phyloP scores from a whole-genome alignment of 1,140 invertebrate species.

The Camponotus vicinus region DNA sequence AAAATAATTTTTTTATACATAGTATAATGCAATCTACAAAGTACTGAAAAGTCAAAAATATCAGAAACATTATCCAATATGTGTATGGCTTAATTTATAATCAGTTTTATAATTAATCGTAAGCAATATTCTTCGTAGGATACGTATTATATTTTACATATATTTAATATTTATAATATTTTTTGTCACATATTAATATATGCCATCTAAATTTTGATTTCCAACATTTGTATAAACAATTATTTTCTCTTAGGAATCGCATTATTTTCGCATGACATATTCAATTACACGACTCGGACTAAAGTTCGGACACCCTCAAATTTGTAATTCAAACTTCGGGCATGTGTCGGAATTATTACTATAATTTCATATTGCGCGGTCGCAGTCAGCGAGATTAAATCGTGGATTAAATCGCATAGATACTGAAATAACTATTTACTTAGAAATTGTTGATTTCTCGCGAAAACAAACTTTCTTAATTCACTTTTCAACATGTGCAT shows the following conservation, averaged over 20 bases:
- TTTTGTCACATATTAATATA: slow-evolving; percentile 3
- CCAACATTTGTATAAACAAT: slow-evolving; percentile 12
- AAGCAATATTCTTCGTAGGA: slow-evolving; percentile 1
- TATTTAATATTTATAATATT: slow-evolving; percentile 21
- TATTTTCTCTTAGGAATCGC: slow-evolving; percentile 15
- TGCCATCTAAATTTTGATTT: slow-evolving; percentile 22
- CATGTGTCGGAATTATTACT: slow-evolving; percentile 45
- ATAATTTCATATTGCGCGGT: slow-evolving; percentile 30
- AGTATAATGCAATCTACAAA: neutral
- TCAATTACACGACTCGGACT: slow-evolving; percentile 24
- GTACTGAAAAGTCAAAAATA: neutral
- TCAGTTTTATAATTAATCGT: neutral
- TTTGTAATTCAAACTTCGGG: slow-evolving; percentile 49
- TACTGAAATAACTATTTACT: neutral
- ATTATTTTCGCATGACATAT: slow-evolving; percentile 37
- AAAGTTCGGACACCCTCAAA: slow-evolving; percentile 38
- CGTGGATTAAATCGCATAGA: slow-evolving; percentile 16
- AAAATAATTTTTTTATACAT: neutral
- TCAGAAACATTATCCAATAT: neutral
- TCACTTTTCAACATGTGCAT: neutral
- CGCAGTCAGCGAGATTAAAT: slow-evolving; percentile 8
- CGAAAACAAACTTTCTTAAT: slow-evolving; percentile 27
- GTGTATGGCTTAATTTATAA: neutral
- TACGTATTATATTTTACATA: neutral
- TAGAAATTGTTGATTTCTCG: neutral